A percentile compares a stretch with the other conserved stretches of the same genome.
Evolutionary conservation across 2,888 invertebrate genomes (phyloP).

Genomic region (Galeruca laticollis): DNA sequence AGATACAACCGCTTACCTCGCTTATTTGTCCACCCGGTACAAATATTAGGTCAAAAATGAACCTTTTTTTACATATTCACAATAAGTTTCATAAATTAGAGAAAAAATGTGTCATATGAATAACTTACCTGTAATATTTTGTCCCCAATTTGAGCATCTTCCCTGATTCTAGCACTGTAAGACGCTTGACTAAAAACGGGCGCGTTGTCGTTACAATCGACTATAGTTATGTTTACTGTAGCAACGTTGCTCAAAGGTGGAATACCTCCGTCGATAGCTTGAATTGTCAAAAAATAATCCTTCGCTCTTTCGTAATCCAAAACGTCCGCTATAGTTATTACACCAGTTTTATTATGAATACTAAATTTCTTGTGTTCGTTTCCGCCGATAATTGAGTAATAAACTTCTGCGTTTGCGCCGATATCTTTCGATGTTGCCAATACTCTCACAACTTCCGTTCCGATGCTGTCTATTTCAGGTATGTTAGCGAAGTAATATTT

Average conservation of each 20-base stretch:
- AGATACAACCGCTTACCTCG: too few relatives aligned
- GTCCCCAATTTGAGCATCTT: slow-evolving; percentile 81
- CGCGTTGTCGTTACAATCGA: slow-evolving; percentile 89
- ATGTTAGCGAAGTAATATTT: slow-evolving; percentile 83
- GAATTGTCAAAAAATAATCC: slow-evolving; percentile 88
- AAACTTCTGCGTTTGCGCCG: slow-evolving; percentile 93
- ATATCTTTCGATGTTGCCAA: slow-evolving; percentile 93
- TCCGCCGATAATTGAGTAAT: slow-evolving; percentile 88
- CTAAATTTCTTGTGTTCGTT: slow-evolving; percentile 89
- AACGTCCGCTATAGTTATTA: slow-evolving; percentile 80
- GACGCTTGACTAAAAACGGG: slow-evolving; percentile 83
- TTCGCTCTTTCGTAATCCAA: slow-evolving; percentile 90
- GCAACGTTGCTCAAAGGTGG: slow-evolving; percentile 92
- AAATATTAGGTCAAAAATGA: too few relatives aligned
- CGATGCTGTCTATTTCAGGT: slow-evolving; percentile 82
- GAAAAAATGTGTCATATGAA: background rate
- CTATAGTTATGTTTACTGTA: slow-evolving; percentile 85
- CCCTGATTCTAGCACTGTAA: slow-evolving; percentile 82
- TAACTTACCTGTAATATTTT: slow-evolving; percentile 77
- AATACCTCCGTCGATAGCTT: slow-evolving; percentile 89
- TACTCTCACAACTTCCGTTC: slow-evolving; percentile 85
- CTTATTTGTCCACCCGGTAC: too few relatives aligned
- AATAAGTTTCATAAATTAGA: background rate
- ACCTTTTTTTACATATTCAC: too few relatives aligned
- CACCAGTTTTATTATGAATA: slow-evolving; percentile 73